Conservation (phyloP, 2,113 vertebrate species). For the Dolichallabes microphthalmus region DNA sequence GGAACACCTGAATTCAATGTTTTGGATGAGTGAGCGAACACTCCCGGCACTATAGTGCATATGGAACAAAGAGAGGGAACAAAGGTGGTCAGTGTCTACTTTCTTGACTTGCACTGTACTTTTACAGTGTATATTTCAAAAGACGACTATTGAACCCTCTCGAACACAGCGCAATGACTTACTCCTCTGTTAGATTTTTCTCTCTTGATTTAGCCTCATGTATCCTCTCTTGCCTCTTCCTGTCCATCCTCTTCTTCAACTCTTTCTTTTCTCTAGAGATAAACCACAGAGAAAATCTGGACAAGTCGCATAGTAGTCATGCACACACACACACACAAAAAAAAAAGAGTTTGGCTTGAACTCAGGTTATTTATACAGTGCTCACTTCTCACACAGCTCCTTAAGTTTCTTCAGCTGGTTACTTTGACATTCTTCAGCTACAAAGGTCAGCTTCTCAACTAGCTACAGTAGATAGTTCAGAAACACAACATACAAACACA, state of each 20-base stretch:
- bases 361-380: neutral
- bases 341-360: neutral
- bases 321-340: no score
- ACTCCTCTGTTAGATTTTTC: conserved; percentile 95
- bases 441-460: conserved; percentile 88
- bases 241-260: conserved; percentile 97
- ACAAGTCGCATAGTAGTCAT: neutral
- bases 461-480: conserved; percentile 71
- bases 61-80: neutral
- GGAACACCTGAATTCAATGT: no score
- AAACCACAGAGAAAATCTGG: neutral
- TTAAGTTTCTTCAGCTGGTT: conserved; percentile 91
- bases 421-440: conserved; percentile 92
- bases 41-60: no score
- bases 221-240: conserved; percentile 94
- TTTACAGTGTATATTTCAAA: conserved; percentile 22
- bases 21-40: no score
- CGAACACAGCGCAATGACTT: conserved; percentile 54
- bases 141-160: conserved; percentile 6
- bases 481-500: neutral
- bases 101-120: neutral
- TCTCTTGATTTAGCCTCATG: conserved; percentile 93
- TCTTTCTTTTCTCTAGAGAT: conserved; percentile 91
- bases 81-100: neutral
- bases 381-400: conserved; percentile 94